Evolutionary conservation across 2,797 vertebrate species (phyloP).

Genomic region (Ctenopoma kingsleyae): DNA sequence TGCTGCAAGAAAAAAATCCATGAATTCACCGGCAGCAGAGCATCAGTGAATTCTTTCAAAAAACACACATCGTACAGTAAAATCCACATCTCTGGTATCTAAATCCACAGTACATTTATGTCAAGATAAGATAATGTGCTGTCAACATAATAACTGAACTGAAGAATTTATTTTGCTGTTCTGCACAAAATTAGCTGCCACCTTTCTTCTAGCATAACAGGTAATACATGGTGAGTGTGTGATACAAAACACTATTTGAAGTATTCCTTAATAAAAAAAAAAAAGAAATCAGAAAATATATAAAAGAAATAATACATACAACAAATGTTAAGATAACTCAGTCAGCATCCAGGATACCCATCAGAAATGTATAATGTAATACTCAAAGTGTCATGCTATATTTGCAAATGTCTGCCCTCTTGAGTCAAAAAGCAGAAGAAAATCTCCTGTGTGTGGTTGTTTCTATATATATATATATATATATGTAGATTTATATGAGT

Average conservation of each 20-base stretch:
- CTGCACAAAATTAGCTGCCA: background rate
- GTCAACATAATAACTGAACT: background rate
- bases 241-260: constrained; percentile 3
- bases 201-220: constrained; percentile 3
- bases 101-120: background rate
- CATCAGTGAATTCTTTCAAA: background rate
- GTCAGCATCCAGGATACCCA: constrained; percentile 38
- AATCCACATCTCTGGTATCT: background rate
- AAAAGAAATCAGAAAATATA: constrained; percentile 13
- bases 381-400: constrained; percentile 58
- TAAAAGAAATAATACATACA: constrained; percentile 21
- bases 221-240: background rate
- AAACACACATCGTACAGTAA: background rate
- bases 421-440: constrained; percentile 30
- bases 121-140: background rate
- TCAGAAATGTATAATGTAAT: constrained; percentile 35
- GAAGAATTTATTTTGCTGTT: background rate
- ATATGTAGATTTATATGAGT: constrained; percentile 33
- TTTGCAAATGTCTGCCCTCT: constrained; percentile 27
- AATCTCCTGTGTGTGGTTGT: constrained; percentile 26
- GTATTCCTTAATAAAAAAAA: constrained; percentile 25
- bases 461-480: constrained; percentile 18
- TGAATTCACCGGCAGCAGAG: background rate
- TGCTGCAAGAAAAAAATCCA: constrained; percentile 8
- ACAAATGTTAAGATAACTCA: constrained; percentile 10